Conservation (phyloP, 2,113 vertebrate genomes). For the Oriolus oriolus region DNA sequence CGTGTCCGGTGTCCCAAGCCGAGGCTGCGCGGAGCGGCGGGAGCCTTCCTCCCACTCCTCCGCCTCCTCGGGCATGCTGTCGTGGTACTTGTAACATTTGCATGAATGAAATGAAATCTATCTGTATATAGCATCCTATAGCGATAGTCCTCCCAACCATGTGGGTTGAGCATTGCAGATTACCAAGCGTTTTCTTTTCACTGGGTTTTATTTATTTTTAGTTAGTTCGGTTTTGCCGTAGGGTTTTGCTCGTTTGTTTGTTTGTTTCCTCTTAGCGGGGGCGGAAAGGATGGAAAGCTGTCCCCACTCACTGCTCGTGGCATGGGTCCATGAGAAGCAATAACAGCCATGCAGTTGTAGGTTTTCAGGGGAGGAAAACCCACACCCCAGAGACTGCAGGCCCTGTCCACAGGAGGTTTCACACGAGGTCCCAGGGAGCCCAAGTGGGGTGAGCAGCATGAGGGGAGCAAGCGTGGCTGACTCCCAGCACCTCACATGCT, state of each 20-base stretch:
- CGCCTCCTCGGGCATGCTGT: slow-evolving; percentile 71
- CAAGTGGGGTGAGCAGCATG: neutral
- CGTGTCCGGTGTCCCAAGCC: neutral
- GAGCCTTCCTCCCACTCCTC: slow-evolving; percentile 19
- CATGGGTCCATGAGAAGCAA: slow-evolving; percentile 57
- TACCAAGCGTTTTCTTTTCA: slow-evolving; percentile 55
- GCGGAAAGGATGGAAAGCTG: slow-evolving; percentile 35
- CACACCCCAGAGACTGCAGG: neutral
- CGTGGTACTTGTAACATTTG: slow-evolving; percentile 75
- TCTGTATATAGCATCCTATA: slow-evolving; percentile 77
- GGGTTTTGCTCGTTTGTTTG: neutral
- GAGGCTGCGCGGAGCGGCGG: neutral
- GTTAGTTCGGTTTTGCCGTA: neutral
- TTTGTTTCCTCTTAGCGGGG: neutral
- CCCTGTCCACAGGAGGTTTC: neutral
- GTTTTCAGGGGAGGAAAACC: neutral
- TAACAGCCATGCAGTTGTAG: slow-evolving; percentile 20
- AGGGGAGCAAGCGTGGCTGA: neutral
- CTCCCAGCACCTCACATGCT: slow-evolving; percentile 31
- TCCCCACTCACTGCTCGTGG: neutral
- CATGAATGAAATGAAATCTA: slow-evolving; percentile 72
- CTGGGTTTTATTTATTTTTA: slow-evolving; percentile 55
- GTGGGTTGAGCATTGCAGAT: slow-evolving; percentile 68
- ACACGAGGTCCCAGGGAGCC: neutral
- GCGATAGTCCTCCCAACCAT: slow-evolving; percentile 58